A percentile compares a stretch with the other conserved stretches of the same genome.
phyloP scores from a whole-genome alignment of 2,113 vertebrate species.

The Sitta europaea region DNA sequence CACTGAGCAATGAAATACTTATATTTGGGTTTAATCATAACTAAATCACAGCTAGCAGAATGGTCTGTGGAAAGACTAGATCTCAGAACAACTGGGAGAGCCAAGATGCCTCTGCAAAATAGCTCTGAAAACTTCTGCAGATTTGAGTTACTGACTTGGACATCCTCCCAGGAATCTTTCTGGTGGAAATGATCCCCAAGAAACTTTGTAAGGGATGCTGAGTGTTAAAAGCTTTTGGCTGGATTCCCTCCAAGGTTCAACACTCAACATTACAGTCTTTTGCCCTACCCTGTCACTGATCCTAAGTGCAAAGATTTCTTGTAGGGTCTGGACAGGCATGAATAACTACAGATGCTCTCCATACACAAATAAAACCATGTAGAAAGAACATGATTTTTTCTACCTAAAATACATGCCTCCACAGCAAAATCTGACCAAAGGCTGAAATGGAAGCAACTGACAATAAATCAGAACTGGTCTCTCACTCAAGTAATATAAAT shows the following conservation, averaged over 20 bases:
- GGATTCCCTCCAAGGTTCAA: neutral
- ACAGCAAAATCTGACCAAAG: neutral
- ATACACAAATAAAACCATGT: neutral
- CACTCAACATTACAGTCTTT: fast-evolving
- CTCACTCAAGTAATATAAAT: neutral
- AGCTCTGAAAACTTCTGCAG: neutral
- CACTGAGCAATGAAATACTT: neutral
- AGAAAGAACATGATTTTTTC: neutral
- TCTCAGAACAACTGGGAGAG: neutral
- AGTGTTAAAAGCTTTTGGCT: neutral
- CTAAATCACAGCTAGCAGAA: neutral
- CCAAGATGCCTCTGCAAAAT: neutral
- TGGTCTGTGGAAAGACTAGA: neutral
- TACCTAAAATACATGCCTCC: neutral
- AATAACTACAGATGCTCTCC: neutral
- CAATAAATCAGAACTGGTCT: neutral
- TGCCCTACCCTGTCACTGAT: neutral
- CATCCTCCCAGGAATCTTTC: neutral
- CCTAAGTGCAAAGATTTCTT: neutral
- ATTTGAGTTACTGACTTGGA: neutral
- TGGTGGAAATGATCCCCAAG: neutral
- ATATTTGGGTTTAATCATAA: neutral
- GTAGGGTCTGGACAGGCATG: neutral
- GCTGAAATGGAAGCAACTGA: neutral
- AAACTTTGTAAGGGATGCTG: neutral